Percentiles rank a stretch among this genome's conserved stretches.
These are phyloP conservation scores for Chaunax sp. DNA, from an alignment of 2,797 vertebrate species.

Conservation along the genomic window DNA sequence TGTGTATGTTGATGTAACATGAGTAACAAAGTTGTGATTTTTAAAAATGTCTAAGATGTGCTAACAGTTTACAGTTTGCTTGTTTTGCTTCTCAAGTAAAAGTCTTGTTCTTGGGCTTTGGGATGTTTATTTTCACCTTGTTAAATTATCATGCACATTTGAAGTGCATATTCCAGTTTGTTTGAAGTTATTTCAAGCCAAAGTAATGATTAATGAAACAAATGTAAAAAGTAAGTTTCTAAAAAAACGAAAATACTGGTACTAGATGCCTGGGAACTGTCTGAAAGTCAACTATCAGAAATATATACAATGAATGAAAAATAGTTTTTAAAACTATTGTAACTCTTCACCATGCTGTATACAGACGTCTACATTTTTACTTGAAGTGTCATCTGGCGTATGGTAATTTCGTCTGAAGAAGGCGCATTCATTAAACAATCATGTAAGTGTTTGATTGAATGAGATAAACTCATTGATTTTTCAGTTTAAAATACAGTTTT, in stretches of 20 bases:
- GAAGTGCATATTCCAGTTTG: conserved; percentile 13
- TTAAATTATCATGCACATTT: background rate
- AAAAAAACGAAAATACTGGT: conserved; percentile 38
- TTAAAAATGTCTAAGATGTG: conserved; percentile 8
- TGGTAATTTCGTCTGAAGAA: conserved; percentile 16
- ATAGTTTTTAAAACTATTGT: conserved; percentile 10
- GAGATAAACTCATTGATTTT: conserved; percentile 3
- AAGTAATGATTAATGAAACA: conserved; percentile 11
- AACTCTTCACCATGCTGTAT: conserved; percentile 13
- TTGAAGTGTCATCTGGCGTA: background rate
- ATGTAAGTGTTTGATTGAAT: conserved; percentile 22
- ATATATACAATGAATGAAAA: background rate
- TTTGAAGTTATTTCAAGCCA: conserved; percentile 19
- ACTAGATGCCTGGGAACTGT: background rate
- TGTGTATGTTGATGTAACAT: conserved; percentile 17
- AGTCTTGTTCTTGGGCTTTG: background rate
- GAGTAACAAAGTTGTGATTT: conserved; percentile 11
- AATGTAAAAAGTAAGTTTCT: conserved; percentile 7
- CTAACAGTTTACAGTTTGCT: conserved; percentile 9
- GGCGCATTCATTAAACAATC: conserved; percentile 5
- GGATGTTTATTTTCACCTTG: conserved; percentile 13
- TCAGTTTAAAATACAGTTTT: conserved; percentile 5
- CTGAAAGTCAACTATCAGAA: conserved; percentile 1
- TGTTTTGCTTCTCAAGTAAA: conserved; percentile 14
- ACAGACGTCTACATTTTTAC: conserved; percentile 20